Evolutionary conservation across 2,888 invertebrate species (phyloP), one percentile per base, ranked within the genome.

Genomic region (Notodonta ziczac): DNA sequence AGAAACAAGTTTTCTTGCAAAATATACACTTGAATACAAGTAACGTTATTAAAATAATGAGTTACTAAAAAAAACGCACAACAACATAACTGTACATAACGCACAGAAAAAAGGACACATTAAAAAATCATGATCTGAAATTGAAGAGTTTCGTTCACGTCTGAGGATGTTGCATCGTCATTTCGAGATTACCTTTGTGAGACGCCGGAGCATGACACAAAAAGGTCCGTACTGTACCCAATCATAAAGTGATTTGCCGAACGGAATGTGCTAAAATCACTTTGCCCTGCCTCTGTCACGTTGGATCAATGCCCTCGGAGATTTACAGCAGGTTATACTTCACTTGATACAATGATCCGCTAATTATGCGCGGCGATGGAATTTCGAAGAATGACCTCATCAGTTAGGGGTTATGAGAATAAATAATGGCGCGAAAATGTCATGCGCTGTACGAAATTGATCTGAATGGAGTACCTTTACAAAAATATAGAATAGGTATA

Each of bases 221-320:
- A 68, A 65, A 59, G 57, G 63, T 63, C 62, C 24, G 58, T 63
- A 66, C 55, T 59, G 53, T 24, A 50, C 63, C 68, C 61, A 69
- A 71, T 62, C 57, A 42, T 54, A 60, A 66, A 56, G 44, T 59
- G 59, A 70, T 64, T 68, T 67, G 60, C 61, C 59, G 59, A 60
- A 63, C 44, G 67, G 66, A 67, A 68, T 58, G 53, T 57, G 59
- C 61, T 65, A 70, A 70, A 68, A 70, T 77, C 65, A 72, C 61
- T 58, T 63, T 60, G 61, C 39, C 61, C 63, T 70, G 62, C 66
- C 62, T 65, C 66, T 65, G 69, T 69, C 58, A 63, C 59, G 58
- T 64, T 66, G 70, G 72, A 77, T 77, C 78, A 79, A 73, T 70
- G 74, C 65, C 73, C 77, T 70, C 60, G 44, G 50, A 62, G 57